phyloP scores from a whole-genome alignment of 2,797 vertebrate genomes.

The Sebastes variabilis region DNA sequence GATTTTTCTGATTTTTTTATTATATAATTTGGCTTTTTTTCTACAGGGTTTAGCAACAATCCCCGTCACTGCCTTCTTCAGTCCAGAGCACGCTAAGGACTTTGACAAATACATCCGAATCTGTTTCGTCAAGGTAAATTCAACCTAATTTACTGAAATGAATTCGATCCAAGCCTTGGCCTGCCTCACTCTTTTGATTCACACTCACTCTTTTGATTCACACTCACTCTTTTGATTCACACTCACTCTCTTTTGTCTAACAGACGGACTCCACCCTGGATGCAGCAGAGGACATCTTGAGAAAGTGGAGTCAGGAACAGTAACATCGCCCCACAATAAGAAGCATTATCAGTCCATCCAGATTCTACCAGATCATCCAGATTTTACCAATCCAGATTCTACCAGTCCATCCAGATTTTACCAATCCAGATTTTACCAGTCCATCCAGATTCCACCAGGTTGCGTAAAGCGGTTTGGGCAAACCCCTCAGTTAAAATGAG shows the following conservation, averaged over 20 bases:
- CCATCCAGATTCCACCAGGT: neutral
- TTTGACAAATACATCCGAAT: slow-evolving; percentile 91
- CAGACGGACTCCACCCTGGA: slow-evolving; percentile 91
- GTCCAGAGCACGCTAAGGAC: slow-evolving; percentile 81
- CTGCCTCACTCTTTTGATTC: neutral
- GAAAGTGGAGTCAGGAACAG: slow-evolving; percentile 80
- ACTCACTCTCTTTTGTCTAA: neutral
- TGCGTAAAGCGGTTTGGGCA: neutral
- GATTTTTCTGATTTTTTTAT: neutral
- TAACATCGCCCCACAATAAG: slow-evolving; percentile 3
- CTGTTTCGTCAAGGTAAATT: slow-evolving; percentile 94
- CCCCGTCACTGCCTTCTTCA: slow-evolving; percentile 90
- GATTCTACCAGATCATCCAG: neutral
- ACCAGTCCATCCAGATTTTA: too few relatives aligned
- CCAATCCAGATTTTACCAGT: too few relatives aligned
- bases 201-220: neutral
- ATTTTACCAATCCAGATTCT: neutral
- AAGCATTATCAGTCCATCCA: neutral
- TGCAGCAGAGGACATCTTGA: slow-evolving; percentile 89
- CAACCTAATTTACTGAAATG: neutral
- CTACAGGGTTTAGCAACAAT: slow-evolving; percentile 90
- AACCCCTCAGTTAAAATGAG: neutral
- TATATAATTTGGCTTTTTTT: neutral
- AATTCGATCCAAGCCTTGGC: too few relatives aligned
- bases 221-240: neutral